Percentiles rank a stretch among this genome's conserved stretches.
phyloP scores from a whole-genome alignment of 2,797 vertebrate genomes.

The Sandelia bainsii region DNA sequence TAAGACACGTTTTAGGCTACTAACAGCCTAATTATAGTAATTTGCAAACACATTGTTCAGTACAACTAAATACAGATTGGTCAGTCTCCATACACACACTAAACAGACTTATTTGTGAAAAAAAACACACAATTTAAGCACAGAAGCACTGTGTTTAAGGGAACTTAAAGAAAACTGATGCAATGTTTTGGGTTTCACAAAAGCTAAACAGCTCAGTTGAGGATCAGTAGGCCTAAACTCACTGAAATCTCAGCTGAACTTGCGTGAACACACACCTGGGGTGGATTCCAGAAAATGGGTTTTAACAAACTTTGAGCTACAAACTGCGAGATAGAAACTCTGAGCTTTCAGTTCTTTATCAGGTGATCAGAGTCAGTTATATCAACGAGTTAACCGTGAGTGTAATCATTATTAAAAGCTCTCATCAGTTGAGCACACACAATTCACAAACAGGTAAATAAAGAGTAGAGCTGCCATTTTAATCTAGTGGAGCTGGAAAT shows the following conservation, averaged over 20 bases:
- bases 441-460: background rate
- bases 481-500: no score
- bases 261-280: background rate
- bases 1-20: background rate
- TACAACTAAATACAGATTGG: background rate
- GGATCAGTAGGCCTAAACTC: constrained; percentile 8
- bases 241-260: constrained; percentile 3
- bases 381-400: no score
- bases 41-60: background rate
- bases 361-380: no score
- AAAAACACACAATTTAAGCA: no score
- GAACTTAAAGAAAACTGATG: no score
- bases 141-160: background rate
- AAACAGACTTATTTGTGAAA: background rate
- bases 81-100: background rate
- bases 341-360: no score
- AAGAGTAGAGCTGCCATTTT: no score
- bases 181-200: constrained; percentile 18
- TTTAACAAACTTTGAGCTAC: background rate
- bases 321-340: no score
- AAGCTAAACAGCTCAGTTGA: background rate
- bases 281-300: background rate
- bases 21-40: background rate
- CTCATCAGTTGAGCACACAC: background rate
- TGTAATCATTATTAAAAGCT: background rate